Evolutionary conservation across 2,113 vertebrate genomes (phyloP).

Genomic region (Panthera tigris): DNA sequence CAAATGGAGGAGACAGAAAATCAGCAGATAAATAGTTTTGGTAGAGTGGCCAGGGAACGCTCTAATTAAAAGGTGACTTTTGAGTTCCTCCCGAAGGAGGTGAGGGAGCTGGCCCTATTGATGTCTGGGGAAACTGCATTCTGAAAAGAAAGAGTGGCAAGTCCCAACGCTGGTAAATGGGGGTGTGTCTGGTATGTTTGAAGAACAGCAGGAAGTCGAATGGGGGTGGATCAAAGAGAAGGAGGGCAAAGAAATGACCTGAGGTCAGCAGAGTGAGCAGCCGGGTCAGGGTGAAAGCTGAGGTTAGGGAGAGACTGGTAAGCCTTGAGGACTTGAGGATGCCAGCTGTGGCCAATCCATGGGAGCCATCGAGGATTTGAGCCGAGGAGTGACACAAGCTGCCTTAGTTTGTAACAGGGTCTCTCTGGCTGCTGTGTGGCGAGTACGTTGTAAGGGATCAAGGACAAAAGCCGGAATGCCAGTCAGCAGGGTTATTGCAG

Average conservation of each 20-base stretch:
- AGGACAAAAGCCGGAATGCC: background rate
- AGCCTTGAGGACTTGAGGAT: background rate
- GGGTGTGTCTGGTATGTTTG: background rate
- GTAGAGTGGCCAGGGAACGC: background rate
- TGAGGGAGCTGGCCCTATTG: background rate
- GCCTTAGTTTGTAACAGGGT: background rate
- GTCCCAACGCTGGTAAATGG: background rate
- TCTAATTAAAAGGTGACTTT: background rate
- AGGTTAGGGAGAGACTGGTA: background rate
- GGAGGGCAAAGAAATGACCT: background rate
- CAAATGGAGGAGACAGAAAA: background rate
- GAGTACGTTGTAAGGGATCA: background rate
- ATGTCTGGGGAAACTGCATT: background rate
- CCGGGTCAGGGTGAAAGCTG: fast-evolving
- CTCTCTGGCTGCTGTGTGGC: background rate
- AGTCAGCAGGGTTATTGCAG: background rate
- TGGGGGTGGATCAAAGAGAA: background rate
- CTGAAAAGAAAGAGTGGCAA: background rate
- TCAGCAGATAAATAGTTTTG: background rate
- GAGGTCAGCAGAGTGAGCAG: background rate
- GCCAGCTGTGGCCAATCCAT: fast-evolving
- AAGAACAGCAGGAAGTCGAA: background rate
- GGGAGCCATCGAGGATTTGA: background rate
- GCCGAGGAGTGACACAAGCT: too few species aligned
- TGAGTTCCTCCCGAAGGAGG: background rate